Percentiles rank a stretch among this genome's conserved stretches.
phyloP scores from a whole-genome alignment of 2,113 vertebrate genomes.

The Pardalotus punctatus region DNA sequence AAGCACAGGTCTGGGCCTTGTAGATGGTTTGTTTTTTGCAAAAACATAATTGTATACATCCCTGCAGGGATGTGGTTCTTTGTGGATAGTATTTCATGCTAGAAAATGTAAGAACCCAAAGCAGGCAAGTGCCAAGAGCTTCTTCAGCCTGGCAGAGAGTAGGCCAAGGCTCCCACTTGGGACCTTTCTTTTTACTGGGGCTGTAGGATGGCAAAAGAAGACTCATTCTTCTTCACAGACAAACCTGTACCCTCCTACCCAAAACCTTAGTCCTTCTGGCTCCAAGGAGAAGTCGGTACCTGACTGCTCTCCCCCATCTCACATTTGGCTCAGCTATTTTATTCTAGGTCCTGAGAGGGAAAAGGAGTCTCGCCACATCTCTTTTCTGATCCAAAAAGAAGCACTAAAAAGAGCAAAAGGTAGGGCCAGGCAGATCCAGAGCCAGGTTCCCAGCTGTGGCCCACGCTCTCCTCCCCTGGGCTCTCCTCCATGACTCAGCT shows the following conservation, averaged over 20 bases:
- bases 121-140: rapidly evolving
- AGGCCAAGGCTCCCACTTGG: background rate
- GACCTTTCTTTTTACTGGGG: background rate
- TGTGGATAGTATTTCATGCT: rapidly evolving
- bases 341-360: background rate
- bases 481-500: background rate
- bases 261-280: background rate
- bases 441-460: background rate
- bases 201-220: background rate
- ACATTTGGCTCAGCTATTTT: background rate
- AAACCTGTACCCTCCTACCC: background rate
- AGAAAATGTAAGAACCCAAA: background rate
- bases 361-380: background rate
- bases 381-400: background rate
- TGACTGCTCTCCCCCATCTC: background rate
- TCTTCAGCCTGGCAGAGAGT: background rate
- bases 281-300: background rate
- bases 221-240: background rate
- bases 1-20: rapidly evolving
- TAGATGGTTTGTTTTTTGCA: background rate
- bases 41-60: background rate
- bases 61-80: background rate
- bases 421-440: background rate
- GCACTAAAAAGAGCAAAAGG: background rate
- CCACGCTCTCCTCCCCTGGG: background rate